Evolutionary conservation across 2,797 vertebrate genomes (phyloP).

Genomic region (Xenentodon cancila): DNA sequence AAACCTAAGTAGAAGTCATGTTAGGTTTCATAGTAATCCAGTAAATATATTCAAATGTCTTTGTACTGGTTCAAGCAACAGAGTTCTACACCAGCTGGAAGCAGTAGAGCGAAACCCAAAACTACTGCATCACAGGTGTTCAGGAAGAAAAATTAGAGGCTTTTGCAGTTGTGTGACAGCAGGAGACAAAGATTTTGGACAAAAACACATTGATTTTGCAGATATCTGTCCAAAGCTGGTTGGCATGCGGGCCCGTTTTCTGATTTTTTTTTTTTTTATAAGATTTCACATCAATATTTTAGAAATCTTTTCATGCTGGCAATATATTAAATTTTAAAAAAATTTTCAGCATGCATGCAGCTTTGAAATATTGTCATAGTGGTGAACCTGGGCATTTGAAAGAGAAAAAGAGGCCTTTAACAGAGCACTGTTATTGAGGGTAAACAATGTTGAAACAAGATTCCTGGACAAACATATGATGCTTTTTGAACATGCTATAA

Average conservation of each 20-base stretch:
- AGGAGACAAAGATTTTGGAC: slow-evolving; percentile 9
- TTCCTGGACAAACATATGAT: no score
- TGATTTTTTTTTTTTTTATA: not conserved
- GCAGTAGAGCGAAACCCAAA: slow-evolving; percentile 1
- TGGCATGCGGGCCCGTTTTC: not conserved
- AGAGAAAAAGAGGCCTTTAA: no score
- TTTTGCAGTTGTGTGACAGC: slow-evolving; percentile 9
- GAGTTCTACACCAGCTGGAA: slow-evolving; percentile 18
- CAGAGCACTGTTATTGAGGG: no score
- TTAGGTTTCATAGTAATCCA: not conserved
- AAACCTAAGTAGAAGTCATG: not conserved
- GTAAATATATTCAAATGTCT: not conserved
- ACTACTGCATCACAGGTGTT: slow-evolving; percentile 16
- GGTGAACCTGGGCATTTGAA: no score
- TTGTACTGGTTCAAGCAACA: not conserved
- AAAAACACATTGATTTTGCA: slow-evolving; percentile 7
- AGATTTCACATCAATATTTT: not conserved
- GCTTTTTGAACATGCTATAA: no score
- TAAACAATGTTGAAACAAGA: no score
- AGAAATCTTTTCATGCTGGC: not conserved
- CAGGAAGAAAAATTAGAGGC: slow-evolving; percentile 9
- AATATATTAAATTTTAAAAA: no score
- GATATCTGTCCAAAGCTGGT: not conserved
- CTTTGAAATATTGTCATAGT: no score
- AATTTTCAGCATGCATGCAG: no score